Percentiles rank a stretch among this genome's conserved stretches.
Evolutionary conservation across 2,113 vertebrate genomes (phyloP).

Genomic region (Mionectes macconnelli): DNA sequence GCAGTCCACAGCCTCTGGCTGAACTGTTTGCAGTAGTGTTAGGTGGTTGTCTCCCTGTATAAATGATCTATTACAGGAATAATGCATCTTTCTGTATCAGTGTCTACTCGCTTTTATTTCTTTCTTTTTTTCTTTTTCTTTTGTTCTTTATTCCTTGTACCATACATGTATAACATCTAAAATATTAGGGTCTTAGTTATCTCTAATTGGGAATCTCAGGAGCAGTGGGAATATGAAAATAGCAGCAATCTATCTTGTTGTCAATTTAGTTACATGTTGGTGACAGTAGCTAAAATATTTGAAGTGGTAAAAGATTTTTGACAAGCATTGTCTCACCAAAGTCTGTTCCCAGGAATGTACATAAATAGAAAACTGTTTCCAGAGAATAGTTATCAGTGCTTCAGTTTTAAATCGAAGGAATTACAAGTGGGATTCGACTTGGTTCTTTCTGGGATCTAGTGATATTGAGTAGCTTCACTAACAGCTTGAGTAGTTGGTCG

Average conservation of each 20-base stretch:
- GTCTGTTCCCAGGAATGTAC: neutral
- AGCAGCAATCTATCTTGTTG: neutral
- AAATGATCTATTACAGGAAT: neutral
- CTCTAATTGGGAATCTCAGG: neutral
- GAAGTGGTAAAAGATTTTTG: neutral
- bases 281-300: neutral
- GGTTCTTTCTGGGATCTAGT: neutral
- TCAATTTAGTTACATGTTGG: neutral
- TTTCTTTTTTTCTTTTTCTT: too few relatives aligned
- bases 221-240: neutral
- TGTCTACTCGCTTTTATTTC: neutral
- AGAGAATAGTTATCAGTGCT: neutral
- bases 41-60: too few relatives aligned
- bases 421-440: neutral
- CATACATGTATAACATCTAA: neutral
- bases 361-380: neutral
- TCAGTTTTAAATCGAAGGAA: neutral
- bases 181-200: neutral
- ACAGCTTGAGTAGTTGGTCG: neutral
- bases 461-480: neutral
- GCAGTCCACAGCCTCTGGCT: neutral
- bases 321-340: neutral
- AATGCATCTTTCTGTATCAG: neutral
- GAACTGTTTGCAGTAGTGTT: neutral
- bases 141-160: neutral